A percentile compares a stretch with the other conserved stretches of the same genome.
Evolutionary conservation across 2,888 invertebrate genomes (phyloP).

Genomic region (Protodeltote pygarga): DNA sequence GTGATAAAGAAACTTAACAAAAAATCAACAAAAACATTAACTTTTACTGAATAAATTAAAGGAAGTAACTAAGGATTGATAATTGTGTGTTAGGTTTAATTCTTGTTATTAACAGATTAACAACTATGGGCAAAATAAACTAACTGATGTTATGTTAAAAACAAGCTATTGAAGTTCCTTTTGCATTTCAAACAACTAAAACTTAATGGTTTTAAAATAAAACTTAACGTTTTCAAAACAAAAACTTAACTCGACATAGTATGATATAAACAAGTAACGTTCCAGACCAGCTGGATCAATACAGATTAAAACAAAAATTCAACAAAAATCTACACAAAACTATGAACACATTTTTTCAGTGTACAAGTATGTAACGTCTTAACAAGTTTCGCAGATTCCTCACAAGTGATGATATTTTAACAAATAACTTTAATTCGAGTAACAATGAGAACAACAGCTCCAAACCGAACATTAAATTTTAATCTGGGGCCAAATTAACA

Average conservation of each 20-base stretch:
- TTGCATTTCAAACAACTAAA: constrained; percentile 23
- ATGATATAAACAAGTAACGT: constrained; percentile 18
- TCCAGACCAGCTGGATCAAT: constrained; percentile 44
- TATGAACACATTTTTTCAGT: constrained; percentile 48
- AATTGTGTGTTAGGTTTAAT: too few species aligned
- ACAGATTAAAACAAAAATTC: constrained; percentile 40
- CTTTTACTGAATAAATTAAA: too few species aligned
- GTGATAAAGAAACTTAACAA: too few species aligned
- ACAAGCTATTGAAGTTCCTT: not conserved
- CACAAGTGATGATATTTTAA: too few species aligned
- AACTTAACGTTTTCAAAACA: constrained; percentile 31
- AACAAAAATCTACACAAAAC: constrained; percentile 44
- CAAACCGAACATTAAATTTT: constrained; percentile 20
- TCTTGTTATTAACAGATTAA: too few species aligned
- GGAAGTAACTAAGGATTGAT: too few species aligned
- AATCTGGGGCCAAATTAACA: constrained; percentile 40
- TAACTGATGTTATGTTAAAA: not conserved
- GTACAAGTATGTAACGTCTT: constrained; percentile 23
- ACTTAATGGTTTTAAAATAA: constrained; percentile 29
- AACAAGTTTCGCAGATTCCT: constrained; percentile 33
- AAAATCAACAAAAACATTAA: too few species aligned
- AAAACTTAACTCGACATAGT: constrained; percentile 25
- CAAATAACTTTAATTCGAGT: not conserved
- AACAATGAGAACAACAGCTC: constrained; percentile 21
- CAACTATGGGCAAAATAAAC: too few species aligned